These are phyloP conservation scores for Pseudotriccus pelzelni DNA, from an alignment of 2,797 vertebrate species.

Conservation along the genomic window DNA sequence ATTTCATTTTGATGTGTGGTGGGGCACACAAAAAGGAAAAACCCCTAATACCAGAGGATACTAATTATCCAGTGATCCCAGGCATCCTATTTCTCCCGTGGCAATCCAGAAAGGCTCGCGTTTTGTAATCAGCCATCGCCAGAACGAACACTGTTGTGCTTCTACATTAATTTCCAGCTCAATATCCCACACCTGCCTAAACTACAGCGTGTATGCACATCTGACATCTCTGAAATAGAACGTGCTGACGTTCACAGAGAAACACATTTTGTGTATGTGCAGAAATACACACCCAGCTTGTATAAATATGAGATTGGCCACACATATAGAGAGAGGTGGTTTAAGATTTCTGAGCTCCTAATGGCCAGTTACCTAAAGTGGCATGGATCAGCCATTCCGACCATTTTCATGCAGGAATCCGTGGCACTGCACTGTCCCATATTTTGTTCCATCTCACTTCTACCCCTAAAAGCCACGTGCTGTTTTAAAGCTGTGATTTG, in stretches of 20 bases:
- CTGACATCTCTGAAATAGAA: not conserved
- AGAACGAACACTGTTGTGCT: not conserved
- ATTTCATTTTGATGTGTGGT: not conserved
- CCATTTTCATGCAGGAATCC: not conserved
- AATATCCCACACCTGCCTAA: not conserved
- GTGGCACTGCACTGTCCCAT: not conserved
- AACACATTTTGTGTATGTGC: not conserved
- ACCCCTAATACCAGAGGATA: not conserved
- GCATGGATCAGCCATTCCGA: not conserved
- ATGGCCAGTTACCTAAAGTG: not conserved
- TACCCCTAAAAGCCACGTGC: not conserved
- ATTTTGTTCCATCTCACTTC: not conserved
- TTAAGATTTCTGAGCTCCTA: not conserved
- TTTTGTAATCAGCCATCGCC: not conserved
- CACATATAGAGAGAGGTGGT: fast-evolving
- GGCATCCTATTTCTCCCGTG: not conserved
- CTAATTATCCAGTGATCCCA: not conserved
- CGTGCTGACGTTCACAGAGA: not conserved
- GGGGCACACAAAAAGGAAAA: not conserved
- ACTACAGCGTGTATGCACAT: not conserved
- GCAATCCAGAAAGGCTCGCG: not conserved
- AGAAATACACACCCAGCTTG: not conserved
- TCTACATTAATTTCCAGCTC: not conserved
- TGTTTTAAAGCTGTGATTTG: not conserved
- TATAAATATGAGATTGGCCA: fast-evolving